A percentile compares a stretch with the other conserved stretches of the same genome.
Evolutionary conservation across 1,140 invertebrate species (phyloP).

Genomic region (Macrosteles quadrilineatus): DNA sequence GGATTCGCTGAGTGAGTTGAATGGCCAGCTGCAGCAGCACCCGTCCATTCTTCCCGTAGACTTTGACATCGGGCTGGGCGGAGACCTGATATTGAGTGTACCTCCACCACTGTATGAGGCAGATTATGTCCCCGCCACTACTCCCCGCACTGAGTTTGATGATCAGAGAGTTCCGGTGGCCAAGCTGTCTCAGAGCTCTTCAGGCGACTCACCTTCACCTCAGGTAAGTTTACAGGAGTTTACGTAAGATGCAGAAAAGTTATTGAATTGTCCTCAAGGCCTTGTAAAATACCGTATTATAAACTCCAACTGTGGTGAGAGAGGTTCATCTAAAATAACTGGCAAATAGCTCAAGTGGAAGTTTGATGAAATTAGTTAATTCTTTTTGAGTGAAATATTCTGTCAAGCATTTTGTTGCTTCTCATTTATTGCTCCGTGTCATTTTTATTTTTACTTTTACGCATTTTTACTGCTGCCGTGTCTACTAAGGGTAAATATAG

Average conservation of each 20-base stretch:
- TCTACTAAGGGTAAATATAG: no score
- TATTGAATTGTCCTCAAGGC: no score
- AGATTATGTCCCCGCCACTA: conserved; percentile 36
- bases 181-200: conserved; percentile 56
- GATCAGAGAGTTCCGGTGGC: conserved; percentile 58
- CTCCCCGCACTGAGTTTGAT: conserved; percentile 51
- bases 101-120: conserved; percentile 41
- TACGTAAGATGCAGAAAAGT: not conserved
- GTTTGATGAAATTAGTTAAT: no score
- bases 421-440: no score
- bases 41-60: conserved; percentile 89
- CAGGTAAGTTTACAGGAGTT: conserved; percentile 36
- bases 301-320: no score
- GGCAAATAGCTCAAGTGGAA: no score
- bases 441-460: no score
- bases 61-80: conserved; percentile 83
- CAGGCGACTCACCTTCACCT: conserved; percentile 49
- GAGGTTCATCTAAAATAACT: no score
- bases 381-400: no score
- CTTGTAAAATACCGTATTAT: no score
- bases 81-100: conserved; percentile 55
- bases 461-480: no score
- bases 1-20: conserved; percentile 79
- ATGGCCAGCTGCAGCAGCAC: conserved; percentile 79
- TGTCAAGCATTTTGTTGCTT: no score